Base-by-base conservation (phyloP, 2,797 vertebrate species). In the Gymnopithys bicolor region DNA sequence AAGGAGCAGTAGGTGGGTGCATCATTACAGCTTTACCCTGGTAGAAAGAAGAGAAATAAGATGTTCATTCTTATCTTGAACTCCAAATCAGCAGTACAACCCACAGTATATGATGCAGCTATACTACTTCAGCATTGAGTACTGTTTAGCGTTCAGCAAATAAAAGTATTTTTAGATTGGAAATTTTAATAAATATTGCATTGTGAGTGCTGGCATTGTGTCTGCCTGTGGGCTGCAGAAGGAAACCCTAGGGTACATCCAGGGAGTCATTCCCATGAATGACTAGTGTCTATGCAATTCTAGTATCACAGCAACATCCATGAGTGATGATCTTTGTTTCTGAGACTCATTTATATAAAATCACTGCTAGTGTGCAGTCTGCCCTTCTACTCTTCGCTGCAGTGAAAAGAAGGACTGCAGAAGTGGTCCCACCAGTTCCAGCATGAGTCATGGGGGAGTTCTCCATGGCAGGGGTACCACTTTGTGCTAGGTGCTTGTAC, bases 281-380 rank as follows among this genome's bases (percentile, higher is more conserved):
- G 90, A 87, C 67, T 60, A 0, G 1, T 52, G 15, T 46, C 45
- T 75, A 41, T 0, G 2, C 0, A 5, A 74, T 58, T 46, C 49
- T 85, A 69, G 86, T 95, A 90, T 63, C 88, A 83, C 68, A 93
- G 93, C 81, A 95, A 95, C 75, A 58, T 74, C 45, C 16, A 28
- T 74, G 84, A 84, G 68, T 74, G 60, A 90, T 0, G 0, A 63
- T 87, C 73, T 79, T 76, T 93, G 71, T 89, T 93, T 67, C 84
- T 60, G 37, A 89, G 68, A 59, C 53, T 89, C 67, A 64, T 74
- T 90, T 87, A 46, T 83, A 43, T 8, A 46, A 94, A 89, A 78
- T 1, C 21, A 52, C 19, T 28, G 33, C 41, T 71, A 64, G 27
- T 4, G 1, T 66, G 51, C 46, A n/a, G 45, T 33, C 49, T 78